Percentiles rank a stretch among this genome's conserved stretches.
These are phyloP conservation scores for Chunga burmeisteri DNA, from an alignment of 2,113 vertebrate species.

Conservation along the genomic window DNA sequence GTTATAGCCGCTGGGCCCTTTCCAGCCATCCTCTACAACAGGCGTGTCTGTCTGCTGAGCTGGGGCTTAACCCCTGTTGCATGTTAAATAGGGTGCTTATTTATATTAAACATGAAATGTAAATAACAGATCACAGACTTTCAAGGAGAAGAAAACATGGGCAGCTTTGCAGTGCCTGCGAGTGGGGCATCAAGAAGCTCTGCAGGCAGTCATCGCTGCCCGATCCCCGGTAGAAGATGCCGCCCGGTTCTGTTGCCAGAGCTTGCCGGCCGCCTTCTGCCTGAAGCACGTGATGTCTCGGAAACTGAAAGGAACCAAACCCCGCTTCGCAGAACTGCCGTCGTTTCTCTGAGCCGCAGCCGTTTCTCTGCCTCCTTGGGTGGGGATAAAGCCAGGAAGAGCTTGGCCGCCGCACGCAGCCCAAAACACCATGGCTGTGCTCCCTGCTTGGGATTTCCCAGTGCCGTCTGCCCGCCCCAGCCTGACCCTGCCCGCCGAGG, in stretches of 20 bases:
- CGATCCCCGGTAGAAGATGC: background rate
- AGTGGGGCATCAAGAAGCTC: background rate
- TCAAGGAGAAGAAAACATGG: background rate
- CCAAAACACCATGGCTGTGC: fast-evolving
- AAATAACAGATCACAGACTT: background rate
- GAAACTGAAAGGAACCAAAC: background rate
- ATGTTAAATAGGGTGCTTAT: background rate
- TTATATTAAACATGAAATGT: background rate
- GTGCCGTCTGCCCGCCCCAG: fast-evolving
- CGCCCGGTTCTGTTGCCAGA: fast-evolving
- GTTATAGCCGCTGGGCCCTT: background rate
- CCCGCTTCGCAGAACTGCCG: fast-evolving
- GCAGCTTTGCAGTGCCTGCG: background rate
- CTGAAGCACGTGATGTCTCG: background rate
- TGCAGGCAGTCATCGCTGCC: background rate
- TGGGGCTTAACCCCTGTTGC: background rate
- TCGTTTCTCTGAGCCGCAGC: fast-evolving
- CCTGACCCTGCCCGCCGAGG: background rate
- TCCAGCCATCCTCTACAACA: background rate
- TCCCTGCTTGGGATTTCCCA: background rate
- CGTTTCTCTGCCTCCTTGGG: background rate
- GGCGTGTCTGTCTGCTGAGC: background rate
- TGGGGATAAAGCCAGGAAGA: background rate
- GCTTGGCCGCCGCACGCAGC: fast-evolving
- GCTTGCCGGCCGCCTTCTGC: background rate